These are phyloP conservation scores for Melozone crissalis DNA, from an alignment of 2,113 vertebrate genomes.

Conservation along the genomic window DNA sequence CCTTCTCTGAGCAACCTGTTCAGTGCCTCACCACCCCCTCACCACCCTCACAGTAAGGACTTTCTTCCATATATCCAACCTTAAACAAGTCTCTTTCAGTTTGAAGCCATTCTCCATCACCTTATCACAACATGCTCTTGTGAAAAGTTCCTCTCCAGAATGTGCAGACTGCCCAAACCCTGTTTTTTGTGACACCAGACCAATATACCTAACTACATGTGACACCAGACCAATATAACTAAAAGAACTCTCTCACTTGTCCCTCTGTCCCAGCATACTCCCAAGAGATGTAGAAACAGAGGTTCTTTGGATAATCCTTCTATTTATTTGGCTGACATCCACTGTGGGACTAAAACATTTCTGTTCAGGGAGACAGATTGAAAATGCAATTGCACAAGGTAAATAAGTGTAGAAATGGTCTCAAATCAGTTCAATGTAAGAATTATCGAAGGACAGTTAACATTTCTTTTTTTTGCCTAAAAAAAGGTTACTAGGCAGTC, in stretches of 20 bases:
- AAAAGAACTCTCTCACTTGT: background rate
- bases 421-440: background rate
- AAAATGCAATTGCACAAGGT: background rate
- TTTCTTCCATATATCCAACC: background rate
- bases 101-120: background rate
- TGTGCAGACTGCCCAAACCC: background rate
- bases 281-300: background rate
- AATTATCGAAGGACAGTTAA: background rate
- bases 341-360: background rate
- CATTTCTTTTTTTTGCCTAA: background rate
- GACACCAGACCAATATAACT: background rate
- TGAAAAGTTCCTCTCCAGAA: background rate
- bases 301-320: background rate
- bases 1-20: background rate
- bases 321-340: background rate
- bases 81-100: background rate
- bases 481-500: background rate
- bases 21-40: background rate
- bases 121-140: too few species aligned
- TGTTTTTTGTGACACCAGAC: background rate
- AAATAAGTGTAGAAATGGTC: background rate
- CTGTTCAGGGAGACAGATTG: background rate
- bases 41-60: background rate
- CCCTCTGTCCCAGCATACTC: background rate
- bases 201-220: background rate